These are phyloP conservation scores for Erpornis zantholeuca DNA, from an alignment of 2,113 vertebrate genomes.

Conservation along the genomic window DNA sequence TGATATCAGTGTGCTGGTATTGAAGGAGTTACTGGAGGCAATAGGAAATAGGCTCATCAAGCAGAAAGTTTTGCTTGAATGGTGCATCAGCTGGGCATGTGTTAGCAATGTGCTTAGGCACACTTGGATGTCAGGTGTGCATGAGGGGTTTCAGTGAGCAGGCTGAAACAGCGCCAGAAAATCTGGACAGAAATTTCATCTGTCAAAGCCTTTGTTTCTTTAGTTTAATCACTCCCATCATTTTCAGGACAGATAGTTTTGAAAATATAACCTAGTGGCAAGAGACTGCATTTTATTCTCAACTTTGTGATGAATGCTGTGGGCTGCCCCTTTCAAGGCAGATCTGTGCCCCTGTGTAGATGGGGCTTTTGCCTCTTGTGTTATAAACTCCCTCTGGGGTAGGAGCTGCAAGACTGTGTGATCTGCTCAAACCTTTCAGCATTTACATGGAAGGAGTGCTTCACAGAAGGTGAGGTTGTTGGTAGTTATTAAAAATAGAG, in stretches of 20 bases:
- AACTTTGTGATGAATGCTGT: neutral
- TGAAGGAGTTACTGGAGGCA: neutral
- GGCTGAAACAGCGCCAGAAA: neutral
- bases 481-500: neutral
- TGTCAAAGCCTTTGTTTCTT: neutral
- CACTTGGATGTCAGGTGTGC: neutral
- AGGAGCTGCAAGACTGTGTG: neutral
- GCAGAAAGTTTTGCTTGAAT: neutral
- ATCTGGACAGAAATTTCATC: neutral
- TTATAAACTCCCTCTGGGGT: neutral
- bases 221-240: neutral
- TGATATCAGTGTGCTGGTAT: neutral
- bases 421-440: neutral
- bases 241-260: neutral
- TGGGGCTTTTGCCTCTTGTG: neutral
- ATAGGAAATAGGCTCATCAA: neutral
- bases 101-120: rapidly evolving
- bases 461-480: neutral
- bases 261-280: neutral
- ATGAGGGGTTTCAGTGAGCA: neutral
- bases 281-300: neutral
- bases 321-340: neutral
- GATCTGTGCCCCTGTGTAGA: neutral
- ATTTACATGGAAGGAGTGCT: neutral
- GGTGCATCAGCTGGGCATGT: neutral